Conservation (phyloP, 2,113 vertebrate species). For the Eclectus roratus region DNA sequence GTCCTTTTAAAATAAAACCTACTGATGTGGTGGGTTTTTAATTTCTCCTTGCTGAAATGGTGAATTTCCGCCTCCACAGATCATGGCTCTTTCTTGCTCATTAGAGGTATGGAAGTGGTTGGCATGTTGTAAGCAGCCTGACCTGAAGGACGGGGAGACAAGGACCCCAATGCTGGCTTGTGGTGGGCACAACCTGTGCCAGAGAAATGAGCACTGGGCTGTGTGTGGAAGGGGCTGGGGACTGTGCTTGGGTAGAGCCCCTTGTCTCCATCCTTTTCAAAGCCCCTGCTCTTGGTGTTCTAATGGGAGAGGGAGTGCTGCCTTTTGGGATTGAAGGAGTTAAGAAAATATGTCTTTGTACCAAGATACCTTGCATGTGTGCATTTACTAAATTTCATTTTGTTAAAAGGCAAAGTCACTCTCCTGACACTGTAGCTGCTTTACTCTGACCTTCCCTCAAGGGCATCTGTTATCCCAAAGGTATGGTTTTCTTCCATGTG, state of each 20-base stretch:
- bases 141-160: too few relatives aligned
- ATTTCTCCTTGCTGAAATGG: background rate
- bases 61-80: background rate
- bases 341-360: background rate
- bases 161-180: fast-evolving
- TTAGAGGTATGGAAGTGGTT: background rate
- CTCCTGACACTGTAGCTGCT: background rate
- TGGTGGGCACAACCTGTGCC: background rate
- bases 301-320: fast-evolving
- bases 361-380: background rate
- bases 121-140: background rate
- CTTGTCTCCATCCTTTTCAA: background rate
- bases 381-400: background rate
- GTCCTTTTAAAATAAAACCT: background rate
- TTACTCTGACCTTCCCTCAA: background rate
- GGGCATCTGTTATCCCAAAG: background rate
- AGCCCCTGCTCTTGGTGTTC: background rate
- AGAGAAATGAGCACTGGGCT: background rate
- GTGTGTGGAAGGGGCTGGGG: fast-evolving
- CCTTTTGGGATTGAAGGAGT: background rate
- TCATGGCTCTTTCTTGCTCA: background rate
- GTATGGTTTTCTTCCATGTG: background rate
- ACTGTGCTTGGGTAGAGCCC: background rate
- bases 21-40: background rate
- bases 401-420: background rate